Conservation (phyloP, 2,113 vertebrate genomes). For the Phalacrocorax aristotelis region DNA sequence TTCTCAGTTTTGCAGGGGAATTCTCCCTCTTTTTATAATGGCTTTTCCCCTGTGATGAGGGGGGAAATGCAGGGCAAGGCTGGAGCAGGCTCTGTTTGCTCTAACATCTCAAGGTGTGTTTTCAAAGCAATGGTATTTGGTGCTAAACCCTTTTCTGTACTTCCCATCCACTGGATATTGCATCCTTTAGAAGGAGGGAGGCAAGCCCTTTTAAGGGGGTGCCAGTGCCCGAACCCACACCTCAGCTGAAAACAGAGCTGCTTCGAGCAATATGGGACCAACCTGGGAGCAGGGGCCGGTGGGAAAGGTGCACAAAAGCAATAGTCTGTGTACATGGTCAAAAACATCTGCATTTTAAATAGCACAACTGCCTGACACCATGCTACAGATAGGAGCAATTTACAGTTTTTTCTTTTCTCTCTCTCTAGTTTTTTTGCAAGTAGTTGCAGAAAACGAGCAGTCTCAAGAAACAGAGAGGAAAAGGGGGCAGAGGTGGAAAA, state of each 20-base stretch:
- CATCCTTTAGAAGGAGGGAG: background rate
- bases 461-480: background rate
- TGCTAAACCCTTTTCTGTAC: background rate
- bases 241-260: fast-evolving
- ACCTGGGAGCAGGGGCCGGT: background rate
- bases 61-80: background rate
- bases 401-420: background rate
- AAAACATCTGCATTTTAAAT: background rate
- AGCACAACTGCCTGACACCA: background rate
- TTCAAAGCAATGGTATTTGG: conserved; percentile 6
- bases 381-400: background rate
- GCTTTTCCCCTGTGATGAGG: background rate
- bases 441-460: background rate
- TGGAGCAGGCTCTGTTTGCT: conserved; percentile 27
- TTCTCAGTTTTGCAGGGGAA: conserved; percentile 46
- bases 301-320: background rate
- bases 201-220: background rate
- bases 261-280: fast-evolving
- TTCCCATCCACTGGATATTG: background rate
- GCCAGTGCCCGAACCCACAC: background rate
- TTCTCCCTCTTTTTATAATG: conserved; percentile 46
- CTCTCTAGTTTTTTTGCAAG: background rate
- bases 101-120: background rate
- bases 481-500: background rate
- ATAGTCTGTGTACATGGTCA: background rate